A percentile compares a stretch with the other conserved stretches of the same genome.
These are phyloP conservation scores for Euzetes globulus DNA, from an alignment of 2,888 invertebrate genomes.

Conservation along the genomic window DNA sequence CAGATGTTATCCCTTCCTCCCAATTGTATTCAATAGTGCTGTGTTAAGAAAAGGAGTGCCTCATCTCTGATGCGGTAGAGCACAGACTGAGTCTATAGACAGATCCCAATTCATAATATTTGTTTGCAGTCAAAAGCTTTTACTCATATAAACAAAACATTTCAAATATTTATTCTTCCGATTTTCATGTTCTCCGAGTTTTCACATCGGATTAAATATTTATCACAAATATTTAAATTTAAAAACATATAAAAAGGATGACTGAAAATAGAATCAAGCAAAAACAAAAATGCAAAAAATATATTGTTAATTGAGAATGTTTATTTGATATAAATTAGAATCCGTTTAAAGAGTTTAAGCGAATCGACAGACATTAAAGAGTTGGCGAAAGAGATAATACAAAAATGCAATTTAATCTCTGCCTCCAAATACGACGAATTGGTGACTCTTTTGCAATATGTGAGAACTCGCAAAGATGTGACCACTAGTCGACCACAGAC, in stretches of 20 bases:
- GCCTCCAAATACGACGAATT: conserved; percentile 67
- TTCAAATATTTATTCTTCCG: too few relatives aligned
- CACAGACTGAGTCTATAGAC: not conserved
- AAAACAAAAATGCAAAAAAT: not conserved
- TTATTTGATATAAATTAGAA: conserved; percentile 44
- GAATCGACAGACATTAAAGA: conserved; percentile 67
- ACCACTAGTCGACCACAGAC: conserved; percentile 38
- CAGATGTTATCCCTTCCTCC: conserved; percentile 15
- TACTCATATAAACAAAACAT: not conserved
- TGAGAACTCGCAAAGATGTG: conserved; percentile 65
- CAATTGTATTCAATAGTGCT: not conserved
- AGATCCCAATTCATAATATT: not conserved
- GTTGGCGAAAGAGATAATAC: conserved; percentile 73
- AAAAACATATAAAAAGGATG: too few relatives aligned
- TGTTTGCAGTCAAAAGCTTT: not conserved
- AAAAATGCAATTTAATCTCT: conserved; percentile 70
- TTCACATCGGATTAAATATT: too few relatives aligned
- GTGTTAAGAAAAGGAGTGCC: not conserved
- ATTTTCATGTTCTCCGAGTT: not conserved
- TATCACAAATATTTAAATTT: too few relatives aligned
- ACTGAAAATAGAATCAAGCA: too few relatives aligned
- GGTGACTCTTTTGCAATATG: conserved; percentile 75
- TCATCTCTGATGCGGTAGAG: conserved; percentile 1
- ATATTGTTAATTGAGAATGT: not conserved
- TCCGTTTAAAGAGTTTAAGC: conserved; percentile 70